Conservation (phyloP, 1,140 invertebrate genomes). For the Telenomus remus region DNA sequence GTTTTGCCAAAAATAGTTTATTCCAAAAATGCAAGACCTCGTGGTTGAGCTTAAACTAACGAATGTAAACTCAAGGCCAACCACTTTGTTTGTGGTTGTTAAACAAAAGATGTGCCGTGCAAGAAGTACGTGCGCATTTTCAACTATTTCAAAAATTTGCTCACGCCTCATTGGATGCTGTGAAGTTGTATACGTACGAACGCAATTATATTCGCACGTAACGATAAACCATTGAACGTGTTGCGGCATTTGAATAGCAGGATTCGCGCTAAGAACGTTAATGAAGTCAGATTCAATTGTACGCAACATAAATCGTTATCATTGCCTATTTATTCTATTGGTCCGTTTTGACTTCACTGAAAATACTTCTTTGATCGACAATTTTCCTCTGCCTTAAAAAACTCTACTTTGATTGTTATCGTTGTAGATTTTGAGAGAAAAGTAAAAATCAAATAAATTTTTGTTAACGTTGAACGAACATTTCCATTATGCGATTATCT, state of each 20-base stretch:
- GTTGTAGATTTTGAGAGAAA: too few relatives aligned
- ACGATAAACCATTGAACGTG: conserved; percentile 59
- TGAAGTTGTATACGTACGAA: conserved; percentile 53
- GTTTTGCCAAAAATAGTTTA: too few relatives aligned
- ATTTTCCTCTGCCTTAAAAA: too few relatives aligned
- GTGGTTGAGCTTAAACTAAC: too few relatives aligned
- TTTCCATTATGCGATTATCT: too few relatives aligned
- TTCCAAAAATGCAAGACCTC: too few relatives aligned
- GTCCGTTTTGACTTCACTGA: not conserved
- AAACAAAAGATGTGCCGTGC: conserved; percentile 14
- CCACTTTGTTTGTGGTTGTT: too few relatives aligned
- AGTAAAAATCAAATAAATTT: too few relatives aligned
- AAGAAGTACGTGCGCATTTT: conserved; percentile 46
- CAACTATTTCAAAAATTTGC: conserved; percentile 46
- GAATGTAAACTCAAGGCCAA: too few relatives aligned
- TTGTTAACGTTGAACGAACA: too few relatives aligned
- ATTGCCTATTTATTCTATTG: not conserved
- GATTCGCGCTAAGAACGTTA: conserved; percentile 51
- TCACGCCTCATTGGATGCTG: conserved; percentile 44
- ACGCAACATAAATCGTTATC: conserved; percentile 38
- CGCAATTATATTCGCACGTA: conserved; percentile 58
- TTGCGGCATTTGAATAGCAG: conserved; percentile 51
- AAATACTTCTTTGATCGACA: too few relatives aligned
- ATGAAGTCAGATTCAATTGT: conserved; percentile 56
- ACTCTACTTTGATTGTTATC: too few relatives aligned